Conservation (phyloP, 1,140 invertebrate genomes). For the Magallana gigas region DNA sequence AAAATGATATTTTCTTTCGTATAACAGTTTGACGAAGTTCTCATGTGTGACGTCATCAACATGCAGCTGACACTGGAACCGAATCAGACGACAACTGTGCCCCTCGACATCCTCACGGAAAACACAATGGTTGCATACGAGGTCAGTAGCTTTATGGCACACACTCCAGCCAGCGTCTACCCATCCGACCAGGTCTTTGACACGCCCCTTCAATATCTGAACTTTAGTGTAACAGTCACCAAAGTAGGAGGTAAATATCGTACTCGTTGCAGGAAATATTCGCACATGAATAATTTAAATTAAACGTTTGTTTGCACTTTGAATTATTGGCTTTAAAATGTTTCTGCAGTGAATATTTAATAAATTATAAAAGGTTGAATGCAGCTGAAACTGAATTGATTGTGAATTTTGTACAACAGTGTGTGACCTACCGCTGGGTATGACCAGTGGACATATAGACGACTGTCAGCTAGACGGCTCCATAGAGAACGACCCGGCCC, state of each 20-base stretch:
- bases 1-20: neutral
- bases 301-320: neutral
- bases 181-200: conserved; percentile 23
- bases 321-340: neutral
- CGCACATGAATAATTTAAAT: no score
- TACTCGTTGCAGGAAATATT: neutral
- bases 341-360: no score
- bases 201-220: conserved; percentile 43
- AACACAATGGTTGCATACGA: conserved; percentile 52
- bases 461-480: conserved; percentile 64
- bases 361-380: no score
- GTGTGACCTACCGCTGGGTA: conserved; percentile 54
- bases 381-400: neutral
- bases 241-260: conserved; percentile 40
- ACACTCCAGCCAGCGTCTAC: conserved; percentile 13
- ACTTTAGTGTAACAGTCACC: conserved; percentile 52
- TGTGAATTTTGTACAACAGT: neutral
- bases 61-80: conserved; percentile 51
- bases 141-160: conserved; percentile 41
- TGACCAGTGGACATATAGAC: conserved; percentile 56
- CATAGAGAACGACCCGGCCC: conserved; percentile 48
- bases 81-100: conserved; percentile 43
- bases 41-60: conserved; percentile 58
- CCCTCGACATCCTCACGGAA: conserved; percentile 41
- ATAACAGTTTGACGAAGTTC: conserved; percentile 54